Conservation (phyloP, 2,113 vertebrate species). For the Origma solitaria region DNA sequence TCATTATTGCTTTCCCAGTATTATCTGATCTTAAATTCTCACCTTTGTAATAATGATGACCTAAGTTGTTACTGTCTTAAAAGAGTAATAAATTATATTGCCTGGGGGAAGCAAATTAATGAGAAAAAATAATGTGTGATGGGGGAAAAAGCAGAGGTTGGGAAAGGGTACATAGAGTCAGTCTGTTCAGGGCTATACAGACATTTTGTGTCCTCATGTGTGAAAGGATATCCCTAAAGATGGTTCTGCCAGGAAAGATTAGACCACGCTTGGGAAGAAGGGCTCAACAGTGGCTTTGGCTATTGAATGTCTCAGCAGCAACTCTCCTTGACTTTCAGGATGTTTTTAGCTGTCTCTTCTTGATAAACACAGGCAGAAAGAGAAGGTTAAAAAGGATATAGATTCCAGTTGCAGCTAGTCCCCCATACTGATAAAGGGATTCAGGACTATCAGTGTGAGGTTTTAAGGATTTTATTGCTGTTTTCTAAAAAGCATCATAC, state of each 20-base stretch:
- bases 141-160: fast-evolving
- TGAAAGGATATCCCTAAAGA: constrained; percentile 3
- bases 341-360: not conserved
- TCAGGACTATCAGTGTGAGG: not conserved
- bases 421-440: not conserved
- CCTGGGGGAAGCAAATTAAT: not conserved
- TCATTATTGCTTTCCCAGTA: not conserved
- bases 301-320: not conserved
- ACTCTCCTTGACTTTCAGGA: not conserved
- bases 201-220: not conserved
- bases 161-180: not conserved
- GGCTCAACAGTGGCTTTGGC: not conserved
- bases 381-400: not conserved
- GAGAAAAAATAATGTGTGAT: not conserved
- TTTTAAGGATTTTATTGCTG: not conserved
- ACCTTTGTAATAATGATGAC: not conserved
- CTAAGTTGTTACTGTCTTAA: not conserved
- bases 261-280: not conserved
- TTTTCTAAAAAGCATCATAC: not conserved
- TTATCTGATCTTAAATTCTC: not conserved
- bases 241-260: constrained; percentile 20
- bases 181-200: not conserved
- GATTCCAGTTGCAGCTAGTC: not conserved
- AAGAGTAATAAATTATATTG: not conserved
- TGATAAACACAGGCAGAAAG: not conserved